Percentiles rank a stretch among this genome's conserved stretches.
Evolutionary conservation across 2,797 vertebrate species (phyloP).

Genomic region (Lacerta viridis): DNA sequence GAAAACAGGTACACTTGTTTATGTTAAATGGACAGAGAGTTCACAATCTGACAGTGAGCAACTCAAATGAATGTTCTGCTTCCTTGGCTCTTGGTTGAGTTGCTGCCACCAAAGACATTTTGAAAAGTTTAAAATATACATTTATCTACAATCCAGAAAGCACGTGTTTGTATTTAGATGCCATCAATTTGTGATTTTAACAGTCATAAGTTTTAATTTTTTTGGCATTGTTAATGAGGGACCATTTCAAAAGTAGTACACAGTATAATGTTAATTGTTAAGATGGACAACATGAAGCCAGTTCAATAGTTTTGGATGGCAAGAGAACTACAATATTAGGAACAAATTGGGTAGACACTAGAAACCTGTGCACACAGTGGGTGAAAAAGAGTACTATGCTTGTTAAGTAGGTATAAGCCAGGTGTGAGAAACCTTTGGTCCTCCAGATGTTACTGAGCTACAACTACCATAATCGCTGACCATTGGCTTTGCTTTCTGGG

Average conservation of each 20-base stretch:
- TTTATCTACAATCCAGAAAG: neutral
- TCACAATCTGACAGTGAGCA: slow-evolving; percentile 1
- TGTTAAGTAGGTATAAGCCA: neutral
- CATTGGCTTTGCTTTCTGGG: too few species aligned
- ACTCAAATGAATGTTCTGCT: neutral
- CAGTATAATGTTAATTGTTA: neutral
- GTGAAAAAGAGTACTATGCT: neutral
- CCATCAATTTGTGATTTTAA: neutral
- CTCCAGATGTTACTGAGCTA: too few species aligned
- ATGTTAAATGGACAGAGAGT: neutral
- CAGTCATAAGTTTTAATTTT: neutral
- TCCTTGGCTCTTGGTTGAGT: neutral
- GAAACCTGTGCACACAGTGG: neutral
- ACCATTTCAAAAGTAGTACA: neutral
- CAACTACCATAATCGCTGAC: too few species aligned
- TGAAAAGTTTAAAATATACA: slow-evolving; percentile 2
- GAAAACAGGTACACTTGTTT: neutral
- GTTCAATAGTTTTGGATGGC: neutral
- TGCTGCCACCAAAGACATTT: neutral
- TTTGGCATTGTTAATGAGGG: neutral
- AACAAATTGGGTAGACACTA: neutral
- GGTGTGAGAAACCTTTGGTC: too few species aligned
- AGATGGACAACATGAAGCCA: neutral
- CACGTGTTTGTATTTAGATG: neutral
- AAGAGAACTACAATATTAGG: neutral